Base-by-base conservation (phyloP, 2,888 invertebrate genomes). In the Halictus quadricinctus region DNA sequence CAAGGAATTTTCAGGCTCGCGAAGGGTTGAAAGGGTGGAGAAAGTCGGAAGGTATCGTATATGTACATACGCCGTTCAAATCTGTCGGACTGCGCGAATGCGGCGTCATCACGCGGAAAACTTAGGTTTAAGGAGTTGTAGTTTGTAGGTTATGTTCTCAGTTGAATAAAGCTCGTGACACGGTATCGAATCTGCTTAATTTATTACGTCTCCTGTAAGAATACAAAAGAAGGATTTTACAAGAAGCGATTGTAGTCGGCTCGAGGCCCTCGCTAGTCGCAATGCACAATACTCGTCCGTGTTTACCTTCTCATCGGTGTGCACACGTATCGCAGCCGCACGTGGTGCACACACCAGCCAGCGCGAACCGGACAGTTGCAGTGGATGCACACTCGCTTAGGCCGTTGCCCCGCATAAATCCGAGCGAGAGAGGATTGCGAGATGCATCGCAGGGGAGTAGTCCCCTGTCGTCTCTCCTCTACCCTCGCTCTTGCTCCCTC, bases 321-420 rank as follows among this genome's bases (percentile, higher is more conserved):
- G 58, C n/a, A 64, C 78, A 69, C 72, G 81, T 77, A 81, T 64
- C 75, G 74, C 66, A 50, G 74, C 54, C 60, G 66, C 79, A 80
- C 83, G 87, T 88, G 85, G 83, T 85, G 77, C 79, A 54, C 70
- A 60, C 70, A 60, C 12, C 75, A 76, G 50, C 72, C 21, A 75
- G 43, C 70, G n/a, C 46, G 72, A 72, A 50, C 80, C 72, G 85
- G 80, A 76, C 85, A 80, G 83, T 79, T 85, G 81, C 85, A 70
- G 76, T 81, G 85, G 83, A 82, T 77, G 79, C 74, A 88, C 50
- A 82, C 79, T 84, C 80, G 80, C 87, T 89, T 91, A 90, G 89
- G 91, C 90, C 91, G 87, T 91, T 91, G 91, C 90, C 87, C 88
- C 79, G 89, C 81, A 89, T 90, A 90, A 90, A 91, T 90, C 88